Conservation (phyloP, 2,113 vertebrate genomes). For the Anarhynchus alexandrinus region DNA sequence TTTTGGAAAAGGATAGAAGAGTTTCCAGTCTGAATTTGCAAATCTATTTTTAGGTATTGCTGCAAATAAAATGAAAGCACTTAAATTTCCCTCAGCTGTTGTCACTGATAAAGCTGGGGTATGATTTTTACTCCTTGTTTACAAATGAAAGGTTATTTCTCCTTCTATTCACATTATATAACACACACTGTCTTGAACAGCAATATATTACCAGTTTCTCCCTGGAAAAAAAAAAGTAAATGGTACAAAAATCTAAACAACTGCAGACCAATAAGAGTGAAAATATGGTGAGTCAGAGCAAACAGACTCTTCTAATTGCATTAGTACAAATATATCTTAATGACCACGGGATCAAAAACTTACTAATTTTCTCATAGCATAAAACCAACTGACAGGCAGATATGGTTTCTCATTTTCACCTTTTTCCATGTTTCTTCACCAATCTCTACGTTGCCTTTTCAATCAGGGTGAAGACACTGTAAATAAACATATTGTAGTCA, state of each 20-base stretch:
- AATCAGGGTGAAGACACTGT: not conserved
- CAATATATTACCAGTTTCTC: not conserved
- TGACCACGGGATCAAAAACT: not conserved
- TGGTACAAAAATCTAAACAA: not conserved
- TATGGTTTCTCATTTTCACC: not conserved
- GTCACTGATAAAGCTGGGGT: not conserved
- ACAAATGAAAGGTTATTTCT: constrained; percentile 3
- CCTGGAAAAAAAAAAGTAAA: not conserved
- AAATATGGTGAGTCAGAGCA: not conserved
- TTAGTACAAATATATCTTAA: not conserved
- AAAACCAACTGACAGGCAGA: not conserved
- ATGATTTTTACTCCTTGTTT: not conserved
- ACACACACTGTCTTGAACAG: not conserved
- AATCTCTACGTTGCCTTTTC: not conserved
- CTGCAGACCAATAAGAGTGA: not conserved
- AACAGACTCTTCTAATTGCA: not conserved
- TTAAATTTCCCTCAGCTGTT: not conserved
- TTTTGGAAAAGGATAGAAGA: not conserved
- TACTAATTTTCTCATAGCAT: not conserved
- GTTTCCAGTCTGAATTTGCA: constrained; percentile 5
- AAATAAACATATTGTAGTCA: not conserved
- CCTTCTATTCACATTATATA: not conserved
- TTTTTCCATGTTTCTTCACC: not conserved
- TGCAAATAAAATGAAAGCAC: constrained; percentile 9
- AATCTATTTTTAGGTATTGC: not conserved